A percentile compares a stretch with the other conserved stretches of the same genome.
These are phyloP conservation scores for Cryptotermes secundus DNA, from an alignment of 1,140 invertebrate genomes.

Conservation along the genomic window DNA sequence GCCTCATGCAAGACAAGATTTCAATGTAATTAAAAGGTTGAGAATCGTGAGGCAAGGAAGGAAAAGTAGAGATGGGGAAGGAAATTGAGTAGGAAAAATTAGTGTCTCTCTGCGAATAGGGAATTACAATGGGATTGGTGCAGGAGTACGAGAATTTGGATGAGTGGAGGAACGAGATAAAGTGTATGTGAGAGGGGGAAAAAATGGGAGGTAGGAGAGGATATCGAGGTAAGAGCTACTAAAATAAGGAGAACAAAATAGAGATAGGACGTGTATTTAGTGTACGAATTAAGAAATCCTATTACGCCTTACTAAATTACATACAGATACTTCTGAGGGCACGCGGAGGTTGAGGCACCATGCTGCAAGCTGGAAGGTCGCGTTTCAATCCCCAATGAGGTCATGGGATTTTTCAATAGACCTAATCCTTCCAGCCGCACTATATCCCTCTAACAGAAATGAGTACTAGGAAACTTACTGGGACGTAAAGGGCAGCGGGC, in stretches of 20 bases:
- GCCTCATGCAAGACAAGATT: constrained; percentile 36
- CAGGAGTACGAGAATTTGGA: constrained; percentile 42
- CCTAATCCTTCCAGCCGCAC: no score
- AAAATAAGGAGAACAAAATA: background rate
- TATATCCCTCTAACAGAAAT: no score
- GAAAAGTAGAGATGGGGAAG: background rate
- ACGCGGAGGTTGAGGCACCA: no score
- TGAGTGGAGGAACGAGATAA: constrained; percentile 30
- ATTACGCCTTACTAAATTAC: no score
- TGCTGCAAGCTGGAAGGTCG: no score
- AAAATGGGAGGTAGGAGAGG: background rate
- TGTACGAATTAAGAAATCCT: background rate
- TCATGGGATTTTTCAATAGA: no score
- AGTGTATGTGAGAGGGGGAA: background rate
- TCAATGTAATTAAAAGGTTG: constrained; percentile 37
- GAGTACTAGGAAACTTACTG: no score
- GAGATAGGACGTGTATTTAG: background rate
- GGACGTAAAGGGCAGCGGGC: no score
- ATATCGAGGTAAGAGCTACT: background rate
- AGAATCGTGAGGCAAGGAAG: background rate
- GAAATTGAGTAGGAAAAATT: constrained; percentile 35
- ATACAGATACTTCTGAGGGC: no score
- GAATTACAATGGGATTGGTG: constrained; percentile 29
- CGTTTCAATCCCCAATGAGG: no score
- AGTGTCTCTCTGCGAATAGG: constrained; percentile 35